Evolutionary conservation across 2,888 invertebrate genomes (phyloP).

Genomic region (Allacma fusca): DNA sequence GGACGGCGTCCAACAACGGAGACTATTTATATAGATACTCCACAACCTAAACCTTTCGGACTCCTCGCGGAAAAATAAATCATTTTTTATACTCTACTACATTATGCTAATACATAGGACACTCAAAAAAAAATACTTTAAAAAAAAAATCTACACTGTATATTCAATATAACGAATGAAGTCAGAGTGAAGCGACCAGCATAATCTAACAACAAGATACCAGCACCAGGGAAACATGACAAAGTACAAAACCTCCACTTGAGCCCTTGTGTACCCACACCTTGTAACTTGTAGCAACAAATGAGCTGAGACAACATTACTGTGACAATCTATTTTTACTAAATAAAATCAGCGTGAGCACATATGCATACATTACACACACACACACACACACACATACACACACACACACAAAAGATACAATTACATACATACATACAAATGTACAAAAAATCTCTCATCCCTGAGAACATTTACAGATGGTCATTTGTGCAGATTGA

Average conservation of each 20-base stretch:
- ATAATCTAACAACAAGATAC: too few species aligned
- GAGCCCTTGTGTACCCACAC: constrained; percentile 33
- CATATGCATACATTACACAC: too few species aligned
- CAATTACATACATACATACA: not conserved
- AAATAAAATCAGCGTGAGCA: not conserved
- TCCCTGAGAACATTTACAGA: constrained; percentile 12
- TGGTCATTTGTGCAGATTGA: constrained; percentile 1
- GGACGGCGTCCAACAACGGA: constrained; percentile 11
- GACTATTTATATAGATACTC: not conserved
- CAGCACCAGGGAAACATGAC: not conserved
- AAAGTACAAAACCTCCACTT: constrained; percentile 26
- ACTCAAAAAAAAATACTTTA: too few species aligned
- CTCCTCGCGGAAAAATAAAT: too few species aligned
- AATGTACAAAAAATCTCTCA: constrained; percentile 7
- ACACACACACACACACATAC: too few species aligned
- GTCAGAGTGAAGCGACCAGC: too few species aligned
- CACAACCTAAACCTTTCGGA: too few species aligned
- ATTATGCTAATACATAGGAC: too few species aligned
- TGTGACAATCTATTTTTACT: not conserved
- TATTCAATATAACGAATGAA: too few species aligned
- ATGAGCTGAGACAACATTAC: not conserved
- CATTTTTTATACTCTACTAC: too few species aligned
- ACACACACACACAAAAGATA: too few species aligned
- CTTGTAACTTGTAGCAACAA: constrained; percentile 26
- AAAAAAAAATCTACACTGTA: too few species aligned